phyloP scores from a whole-genome alignment of 92 coral and sea anemone genomes.

The Porites cylindrica region DNA sequence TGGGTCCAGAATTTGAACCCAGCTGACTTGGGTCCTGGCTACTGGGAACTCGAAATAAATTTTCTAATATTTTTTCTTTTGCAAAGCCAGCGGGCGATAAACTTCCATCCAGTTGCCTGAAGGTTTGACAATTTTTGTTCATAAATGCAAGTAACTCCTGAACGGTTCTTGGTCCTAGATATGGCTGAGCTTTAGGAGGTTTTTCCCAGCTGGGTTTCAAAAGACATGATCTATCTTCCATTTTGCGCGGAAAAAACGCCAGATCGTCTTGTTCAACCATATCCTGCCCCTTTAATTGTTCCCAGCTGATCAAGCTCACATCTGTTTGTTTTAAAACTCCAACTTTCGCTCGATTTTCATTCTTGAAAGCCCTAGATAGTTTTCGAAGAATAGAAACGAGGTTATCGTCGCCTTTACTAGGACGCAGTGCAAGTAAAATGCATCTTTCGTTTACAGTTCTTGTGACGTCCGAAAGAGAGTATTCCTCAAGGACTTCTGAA shows the following conservation, averaged over 20 bases:
- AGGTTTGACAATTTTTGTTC: constrained; percentile 73
- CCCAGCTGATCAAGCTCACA: constrained; percentile 21
- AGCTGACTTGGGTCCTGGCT: not conserved
- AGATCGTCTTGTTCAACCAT: constrained; percentile 21
- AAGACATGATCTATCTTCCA: constrained; percentile 71
- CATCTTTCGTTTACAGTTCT: constrained; percentile 40
- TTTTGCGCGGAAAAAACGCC: constrained; percentile 66
- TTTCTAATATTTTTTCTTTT: constrained; percentile 58
- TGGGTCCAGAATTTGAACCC: constrained; percentile 35
- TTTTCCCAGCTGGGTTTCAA: constrained; percentile 52
- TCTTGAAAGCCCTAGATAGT: constrained; percentile 44
- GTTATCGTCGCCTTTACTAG: not conserved
- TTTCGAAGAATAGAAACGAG: not conserved
- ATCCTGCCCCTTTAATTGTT: constrained; percentile 3
- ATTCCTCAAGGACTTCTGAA: constrained; percentile 20
- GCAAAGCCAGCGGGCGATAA: constrained; percentile 58
- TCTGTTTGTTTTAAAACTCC: constrained; percentile 40
- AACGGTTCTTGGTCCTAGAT: constrained; percentile 51
- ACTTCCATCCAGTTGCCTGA: constrained; percentile 69
- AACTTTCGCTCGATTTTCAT: constrained; percentile 42
- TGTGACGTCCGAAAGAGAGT: constrained; percentile 44
- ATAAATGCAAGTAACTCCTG: constrained; percentile 62
- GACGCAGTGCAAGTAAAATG: constrained; percentile 37
- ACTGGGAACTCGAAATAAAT: constrained; percentile 64
- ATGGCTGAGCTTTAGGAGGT: constrained; percentile 31